Conservation (phyloP, 2,888 invertebrate genomes). For the Acronicta psi region DNA sequence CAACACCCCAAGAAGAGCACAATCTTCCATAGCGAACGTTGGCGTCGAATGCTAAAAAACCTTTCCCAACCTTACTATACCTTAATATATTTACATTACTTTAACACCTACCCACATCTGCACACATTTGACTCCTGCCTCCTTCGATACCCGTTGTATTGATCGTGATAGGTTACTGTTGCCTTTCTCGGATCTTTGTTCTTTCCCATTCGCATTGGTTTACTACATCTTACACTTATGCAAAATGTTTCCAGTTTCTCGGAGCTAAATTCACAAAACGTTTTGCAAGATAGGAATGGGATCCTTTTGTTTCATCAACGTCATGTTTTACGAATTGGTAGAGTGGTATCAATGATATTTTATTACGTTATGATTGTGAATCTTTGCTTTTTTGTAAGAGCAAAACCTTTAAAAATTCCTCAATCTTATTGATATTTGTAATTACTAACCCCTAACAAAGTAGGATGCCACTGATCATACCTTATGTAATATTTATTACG, state of each 20-base stretch:
- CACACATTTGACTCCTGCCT: slow-evolving; percentile 6
- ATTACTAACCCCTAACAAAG: too few species aligned
- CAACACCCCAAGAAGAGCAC: too few species aligned
- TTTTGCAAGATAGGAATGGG: not conserved
- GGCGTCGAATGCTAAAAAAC: not conserved
- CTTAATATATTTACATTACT: not conserved
- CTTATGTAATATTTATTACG: too few species aligned
- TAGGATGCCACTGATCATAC: too few species aligned
- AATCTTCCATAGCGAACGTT: not conserved
- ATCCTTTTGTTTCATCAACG: not conserved
- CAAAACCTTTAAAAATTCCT: too few species aligned
- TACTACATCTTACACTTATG: slow-evolving; percentile 29
- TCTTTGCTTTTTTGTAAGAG: too few species aligned
- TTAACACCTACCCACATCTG: slow-evolving; percentile 3
- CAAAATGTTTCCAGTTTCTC: slow-evolving; percentile 13
- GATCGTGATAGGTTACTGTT: slow-evolving; percentile 46
- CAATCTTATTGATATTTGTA: too few species aligned
- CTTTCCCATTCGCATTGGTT: slow-evolving; percentile 29
- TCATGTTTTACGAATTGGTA: not conserved
- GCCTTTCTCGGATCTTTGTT: slow-evolving; percentile 22
- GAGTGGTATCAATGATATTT: too few species aligned
- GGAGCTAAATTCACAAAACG: slow-evolving; percentile 5
- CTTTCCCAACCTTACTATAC: not conserved
- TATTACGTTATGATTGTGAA: too few species aligned
- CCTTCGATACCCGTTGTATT: slow-evolving; percentile 7